phyloP scores from a whole-genome alignment of 1,140 invertebrate species.

The Drosophila trapezifrons region DNA sequence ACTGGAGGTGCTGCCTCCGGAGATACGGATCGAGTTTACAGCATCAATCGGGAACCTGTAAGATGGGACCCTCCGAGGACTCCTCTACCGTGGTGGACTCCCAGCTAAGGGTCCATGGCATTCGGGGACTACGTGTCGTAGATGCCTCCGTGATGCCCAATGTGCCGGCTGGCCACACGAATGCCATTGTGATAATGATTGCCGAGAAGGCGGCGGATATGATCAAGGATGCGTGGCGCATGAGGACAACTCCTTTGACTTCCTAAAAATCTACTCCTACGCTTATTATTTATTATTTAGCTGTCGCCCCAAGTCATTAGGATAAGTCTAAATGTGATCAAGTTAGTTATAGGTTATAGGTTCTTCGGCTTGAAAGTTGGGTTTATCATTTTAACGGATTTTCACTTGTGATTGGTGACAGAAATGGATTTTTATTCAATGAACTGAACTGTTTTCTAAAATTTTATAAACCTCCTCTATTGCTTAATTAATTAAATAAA shows the following conservation, averaged over 20 bases:
- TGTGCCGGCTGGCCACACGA: constrained; percentile 87
- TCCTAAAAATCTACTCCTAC: constrained; percentile 1
- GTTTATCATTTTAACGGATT: neutral
- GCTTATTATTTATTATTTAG: constrained; percentile 62
- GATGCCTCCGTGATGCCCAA: constrained; percentile 90
- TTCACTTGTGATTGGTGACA: constrained; percentile 2
- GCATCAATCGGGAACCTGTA: constrained; percentile 90
- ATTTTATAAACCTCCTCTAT: neutral
- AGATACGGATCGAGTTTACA: constrained; percentile 89
- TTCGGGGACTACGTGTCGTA: constrained; percentile 88
- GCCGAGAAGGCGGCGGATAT: constrained; percentile 87
- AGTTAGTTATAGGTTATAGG: constrained; percentile 10
- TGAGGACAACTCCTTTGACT: constrained; percentile 31
- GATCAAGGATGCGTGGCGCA: constrained; percentile 86
- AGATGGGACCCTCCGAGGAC: constrained; percentile 91
- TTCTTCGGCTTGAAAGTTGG: neutral
- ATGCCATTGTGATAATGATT: constrained; percentile 87
- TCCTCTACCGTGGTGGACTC: constrained; percentile 90
- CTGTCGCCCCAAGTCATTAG: constrained; percentile 35
- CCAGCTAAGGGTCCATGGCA: constrained; percentile 88
- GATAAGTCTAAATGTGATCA: constrained; percentile 55
- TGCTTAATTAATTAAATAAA: neutral
- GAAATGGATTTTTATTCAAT: constrained; percentile 10
- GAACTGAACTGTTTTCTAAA: neutral
- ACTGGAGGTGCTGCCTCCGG: constrained; percentile 90